phyloP scores from a whole-genome alignment of 2,797 vertebrate genomes.

The Acanthornis magna region DNA sequence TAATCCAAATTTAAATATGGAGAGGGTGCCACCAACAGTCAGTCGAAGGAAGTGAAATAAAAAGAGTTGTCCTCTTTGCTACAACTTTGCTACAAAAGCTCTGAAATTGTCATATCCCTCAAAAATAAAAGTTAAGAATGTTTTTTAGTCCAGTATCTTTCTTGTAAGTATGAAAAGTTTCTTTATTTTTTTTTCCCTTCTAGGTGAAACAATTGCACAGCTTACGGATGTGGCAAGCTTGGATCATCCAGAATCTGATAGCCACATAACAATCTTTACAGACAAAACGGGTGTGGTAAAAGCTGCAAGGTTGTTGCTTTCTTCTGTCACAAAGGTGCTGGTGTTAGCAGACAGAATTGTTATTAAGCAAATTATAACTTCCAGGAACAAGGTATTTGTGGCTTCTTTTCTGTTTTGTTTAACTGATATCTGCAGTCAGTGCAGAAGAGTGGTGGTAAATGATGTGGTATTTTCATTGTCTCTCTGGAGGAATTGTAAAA shows the following conservation, averaged over 20 bases:
- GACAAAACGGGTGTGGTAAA: conserved; percentile 94
- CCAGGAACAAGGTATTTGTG: conserved; percentile 91
- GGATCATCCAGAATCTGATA: conserved; percentile 79
- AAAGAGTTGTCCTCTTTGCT: background rate
- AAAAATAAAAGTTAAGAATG: background rate
- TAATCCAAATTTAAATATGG: background rate
- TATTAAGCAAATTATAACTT: conserved; percentile 97
- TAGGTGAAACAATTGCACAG: conserved; percentile 93
- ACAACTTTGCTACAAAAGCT: background rate
- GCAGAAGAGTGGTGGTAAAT: background rate
- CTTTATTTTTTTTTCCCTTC: background rate
- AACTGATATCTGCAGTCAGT: background rate
- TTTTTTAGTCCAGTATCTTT: background rate
- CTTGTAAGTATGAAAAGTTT: background rate
- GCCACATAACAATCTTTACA: conserved; percentile 85
- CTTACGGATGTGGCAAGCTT: conserved; percentile 85
- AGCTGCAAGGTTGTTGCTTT: conserved; percentile 92
- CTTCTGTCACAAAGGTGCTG: conserved; percentile 96
- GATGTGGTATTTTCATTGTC: background rate
- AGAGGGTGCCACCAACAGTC: conserved; percentile 46
- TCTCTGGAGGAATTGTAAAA: background rate
- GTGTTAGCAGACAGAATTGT: conserved; percentile 95
- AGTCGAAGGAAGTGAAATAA: background rate
- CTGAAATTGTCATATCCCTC: background rate
- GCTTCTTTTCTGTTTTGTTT: background rate